A percentile compares a stretch with the other conserved stretches of the same genome.
These are phyloP conservation scores for Oryzias melastigma DNA, from an alignment of 2,113 vertebrate genomes.

Conservation along the genomic window DNA sequence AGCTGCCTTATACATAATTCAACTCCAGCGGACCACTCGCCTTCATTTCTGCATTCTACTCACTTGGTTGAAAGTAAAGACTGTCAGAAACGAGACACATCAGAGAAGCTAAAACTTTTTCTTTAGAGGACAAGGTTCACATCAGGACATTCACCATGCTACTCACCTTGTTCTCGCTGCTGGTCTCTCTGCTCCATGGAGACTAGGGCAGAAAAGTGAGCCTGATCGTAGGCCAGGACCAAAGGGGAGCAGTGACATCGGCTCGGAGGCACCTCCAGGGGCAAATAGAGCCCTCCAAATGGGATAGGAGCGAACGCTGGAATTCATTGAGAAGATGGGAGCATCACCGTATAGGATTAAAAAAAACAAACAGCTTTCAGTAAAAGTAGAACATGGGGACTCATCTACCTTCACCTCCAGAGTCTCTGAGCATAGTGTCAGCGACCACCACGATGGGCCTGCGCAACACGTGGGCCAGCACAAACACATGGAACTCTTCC, in stretches of 20 bases:
- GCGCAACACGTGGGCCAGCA: constrained; percentile 92
- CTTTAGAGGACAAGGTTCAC: constrained; percentile 2
- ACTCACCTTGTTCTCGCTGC: constrained; percentile 93
- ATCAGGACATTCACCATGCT: not conserved
- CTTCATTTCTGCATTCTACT: constrained; percentile 27
- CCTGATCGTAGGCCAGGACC: constrained; percentile 97
- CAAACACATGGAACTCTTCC: constrained; percentile 98
- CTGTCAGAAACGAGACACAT: constrained; percentile 6
- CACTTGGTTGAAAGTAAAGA: constrained; percentile 33
- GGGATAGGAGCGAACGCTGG: constrained; percentile 96
- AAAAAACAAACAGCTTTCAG: not conserved
- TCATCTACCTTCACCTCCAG: constrained; percentile 90
- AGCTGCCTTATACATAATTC: constrained; percentile 68
- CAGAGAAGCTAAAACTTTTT: not conserved
- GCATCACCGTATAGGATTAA: not conserved
- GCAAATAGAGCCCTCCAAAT: constrained; percentile 95
- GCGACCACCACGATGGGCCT: constrained; percentile 96
- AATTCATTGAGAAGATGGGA: constrained; percentile 14
- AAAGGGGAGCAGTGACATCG: constrained; percentile 97
- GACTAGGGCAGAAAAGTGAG: constrained; percentile 97
- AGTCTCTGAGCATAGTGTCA: constrained; percentile 95
- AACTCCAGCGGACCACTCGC: constrained; percentile 42
- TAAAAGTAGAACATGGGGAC: not conserved
- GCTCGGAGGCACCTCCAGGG: constrained; percentile 95
- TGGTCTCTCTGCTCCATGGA: constrained; percentile 99